These are phyloP conservation scores for Bombus turneri DNA, from an alignment of 1,140 invertebrate species.

Conservation along the genomic window DNA sequence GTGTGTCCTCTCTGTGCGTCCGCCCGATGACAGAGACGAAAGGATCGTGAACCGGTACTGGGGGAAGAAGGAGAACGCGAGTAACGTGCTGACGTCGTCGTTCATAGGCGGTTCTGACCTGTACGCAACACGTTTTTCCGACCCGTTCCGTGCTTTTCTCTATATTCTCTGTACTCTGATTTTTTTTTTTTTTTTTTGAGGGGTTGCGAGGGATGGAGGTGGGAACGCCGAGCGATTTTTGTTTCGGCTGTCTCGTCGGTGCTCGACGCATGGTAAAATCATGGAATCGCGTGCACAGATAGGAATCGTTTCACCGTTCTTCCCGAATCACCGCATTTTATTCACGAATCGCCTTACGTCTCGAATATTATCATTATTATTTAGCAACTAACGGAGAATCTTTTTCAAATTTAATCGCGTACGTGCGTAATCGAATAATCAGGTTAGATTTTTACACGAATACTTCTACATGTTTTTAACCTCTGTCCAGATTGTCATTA, in stretches of 20 bases:
- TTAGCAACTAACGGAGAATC: background rate
- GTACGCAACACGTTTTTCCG: slow-evolving; percentile 64
- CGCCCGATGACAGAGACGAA: slow-evolving; percentile 32
- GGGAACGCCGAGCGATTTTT: slow-evolving; percentile 40
- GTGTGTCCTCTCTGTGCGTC: slow-evolving; percentile 11
- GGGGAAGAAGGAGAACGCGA: slow-evolving; percentile 46
- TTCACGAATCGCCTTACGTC: background rate
- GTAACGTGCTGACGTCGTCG: slow-evolving; percentile 58
- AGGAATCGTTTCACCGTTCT: background rate
- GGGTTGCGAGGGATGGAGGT: background rate
- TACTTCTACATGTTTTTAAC: rapidly evolving
- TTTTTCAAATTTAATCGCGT: background rate
- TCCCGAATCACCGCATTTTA: background rate
- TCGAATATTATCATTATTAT: rapidly evolving
- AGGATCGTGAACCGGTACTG: background rate
- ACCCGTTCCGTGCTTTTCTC: slow-evolving; percentile 56
- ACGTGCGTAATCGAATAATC: rapidly evolving
- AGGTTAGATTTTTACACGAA: background rate
- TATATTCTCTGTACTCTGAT: slow-evolving; percentile 36
- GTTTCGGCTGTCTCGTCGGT: slow-evolving; percentile 40
- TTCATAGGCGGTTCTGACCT: slow-evolving; percentile 59
- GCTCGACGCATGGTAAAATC: slow-evolving; percentile 8
- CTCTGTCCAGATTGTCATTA: no score
- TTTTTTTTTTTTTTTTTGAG: slow-evolving; percentile 22
- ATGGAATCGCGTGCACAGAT: background rate